Percentiles rank a stretch among this genome's conserved stretches.
Conservation (phyloP, 2,888 invertebrate species). For the Eurois occulta region DNA sequence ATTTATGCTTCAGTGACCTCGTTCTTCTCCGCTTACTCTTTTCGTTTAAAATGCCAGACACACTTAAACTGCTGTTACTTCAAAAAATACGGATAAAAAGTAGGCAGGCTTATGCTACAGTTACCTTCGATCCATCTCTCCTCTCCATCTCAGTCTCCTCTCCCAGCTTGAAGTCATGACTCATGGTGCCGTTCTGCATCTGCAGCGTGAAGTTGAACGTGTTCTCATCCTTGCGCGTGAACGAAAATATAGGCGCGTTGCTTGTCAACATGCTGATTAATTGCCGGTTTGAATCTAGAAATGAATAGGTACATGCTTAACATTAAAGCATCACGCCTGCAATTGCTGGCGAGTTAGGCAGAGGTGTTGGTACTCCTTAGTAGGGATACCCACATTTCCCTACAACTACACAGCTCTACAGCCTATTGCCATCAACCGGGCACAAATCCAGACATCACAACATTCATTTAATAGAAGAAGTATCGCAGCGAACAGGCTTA, state of each 20-base stretch:
- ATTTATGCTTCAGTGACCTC: neutral
- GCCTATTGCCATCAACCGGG: no score
- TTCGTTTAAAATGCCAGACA: neutral
- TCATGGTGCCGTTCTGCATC: conserved; percentile 64
- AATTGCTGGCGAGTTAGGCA: neutral
- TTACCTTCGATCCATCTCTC: conserved; percentile 80
- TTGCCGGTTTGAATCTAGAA: conserved; percentile 74
- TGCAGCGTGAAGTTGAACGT: conserved; percentile 74
- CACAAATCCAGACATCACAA: neutral
- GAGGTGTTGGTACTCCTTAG: neutral
- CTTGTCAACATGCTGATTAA: conserved; percentile 69
- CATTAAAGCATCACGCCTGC: neutral
- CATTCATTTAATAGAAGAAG: neutral
- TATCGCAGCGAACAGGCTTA: neutral
- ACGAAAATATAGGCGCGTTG: conserved; percentile 77
- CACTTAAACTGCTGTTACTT: neutral
- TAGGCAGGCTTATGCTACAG: neutral
- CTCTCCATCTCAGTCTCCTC: conserved; percentile 77
- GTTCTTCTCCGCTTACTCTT: neutral
- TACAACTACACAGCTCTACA: no score
- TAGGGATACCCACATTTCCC: neutral
- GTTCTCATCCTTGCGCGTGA: conserved; percentile 74
- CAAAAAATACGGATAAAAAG: neutral
- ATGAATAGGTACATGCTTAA: neutral
- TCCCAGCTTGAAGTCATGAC: conserved; percentile 75